Conservation (phyloP, 2,888 invertebrate species). For the Hemaris fuciformis region DNA sequence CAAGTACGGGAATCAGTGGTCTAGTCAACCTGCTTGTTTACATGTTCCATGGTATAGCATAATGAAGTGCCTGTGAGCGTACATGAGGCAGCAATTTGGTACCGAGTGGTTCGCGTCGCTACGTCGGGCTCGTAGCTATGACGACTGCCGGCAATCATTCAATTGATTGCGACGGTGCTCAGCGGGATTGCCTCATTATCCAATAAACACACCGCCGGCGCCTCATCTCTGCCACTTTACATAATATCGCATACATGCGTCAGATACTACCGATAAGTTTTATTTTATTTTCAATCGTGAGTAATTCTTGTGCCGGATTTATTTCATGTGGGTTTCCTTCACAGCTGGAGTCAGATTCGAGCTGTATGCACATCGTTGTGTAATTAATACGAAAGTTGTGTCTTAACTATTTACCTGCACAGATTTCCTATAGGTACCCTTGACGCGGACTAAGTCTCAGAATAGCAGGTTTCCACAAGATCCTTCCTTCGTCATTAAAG, state of each 20-base stretch:
- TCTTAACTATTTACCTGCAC: no score
- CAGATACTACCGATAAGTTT: background rate
- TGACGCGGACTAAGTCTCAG: no score
- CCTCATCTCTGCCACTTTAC: conserved; percentile 40
- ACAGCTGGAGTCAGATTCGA: background rate
- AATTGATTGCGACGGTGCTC: conserved; percentile 63
- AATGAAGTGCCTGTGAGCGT: background rate
- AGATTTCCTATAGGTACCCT: no score
- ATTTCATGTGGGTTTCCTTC: background rate
- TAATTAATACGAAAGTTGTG: no score
- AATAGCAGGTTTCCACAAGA: no score
- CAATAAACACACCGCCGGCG: conserved; percentile 61
- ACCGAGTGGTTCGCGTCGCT: background rate
- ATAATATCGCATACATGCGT: conserved; percentile 32
- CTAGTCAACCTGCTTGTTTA: background rate
- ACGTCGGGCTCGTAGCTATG: conserved; percentile 42
- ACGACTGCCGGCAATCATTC: conserved; percentile 61
- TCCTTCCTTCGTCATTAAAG: no score
- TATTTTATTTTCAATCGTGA: background rate
- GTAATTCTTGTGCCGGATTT: background rate
- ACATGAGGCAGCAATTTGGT: no score
- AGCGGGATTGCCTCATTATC: conserved; percentile 67
- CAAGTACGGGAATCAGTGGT: background rate
- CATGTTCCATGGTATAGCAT: background rate
- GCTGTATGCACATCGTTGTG: background rate